Conservation (phyloP, 2,888 invertebrate species). For the Laspeyria flexula region DNA sequence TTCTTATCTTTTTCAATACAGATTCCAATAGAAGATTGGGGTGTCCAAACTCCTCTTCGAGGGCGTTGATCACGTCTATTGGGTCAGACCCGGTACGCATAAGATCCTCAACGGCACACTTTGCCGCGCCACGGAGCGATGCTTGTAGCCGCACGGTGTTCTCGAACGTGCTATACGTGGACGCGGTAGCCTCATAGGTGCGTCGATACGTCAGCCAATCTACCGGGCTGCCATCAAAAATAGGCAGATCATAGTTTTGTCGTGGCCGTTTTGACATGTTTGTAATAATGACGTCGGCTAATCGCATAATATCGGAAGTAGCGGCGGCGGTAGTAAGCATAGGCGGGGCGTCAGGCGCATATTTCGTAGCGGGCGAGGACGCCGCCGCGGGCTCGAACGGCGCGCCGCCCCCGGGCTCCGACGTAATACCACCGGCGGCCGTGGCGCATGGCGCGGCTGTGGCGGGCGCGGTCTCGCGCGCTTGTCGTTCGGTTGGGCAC, state of each 20-base stretch:
- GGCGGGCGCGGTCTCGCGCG: too few species aligned
- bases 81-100: not conserved
- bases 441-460: too few species aligned
- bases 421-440: not conserved
- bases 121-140: not conserved
- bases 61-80: not conserved
- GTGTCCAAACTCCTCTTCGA: conserved; percentile 2
- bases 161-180: not conserved
- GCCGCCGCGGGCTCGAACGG: too few species aligned
- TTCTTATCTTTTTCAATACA: not conserved
- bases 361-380: not conserved
- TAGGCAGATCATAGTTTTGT: not conserved
- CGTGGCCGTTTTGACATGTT: not conserved
- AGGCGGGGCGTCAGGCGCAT: not conserved
- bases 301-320: not conserved
- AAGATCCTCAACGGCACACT: not conserved
- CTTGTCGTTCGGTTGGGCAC: too few species aligned
- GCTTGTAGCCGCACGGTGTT: not conserved
- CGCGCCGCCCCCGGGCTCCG: not conserved
- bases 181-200: not conserved
- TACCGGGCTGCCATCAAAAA: not conserved
- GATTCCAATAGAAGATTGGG: not conserved
- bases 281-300: not conserved
- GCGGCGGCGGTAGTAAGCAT: not conserved
- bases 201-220: not conserved